Evolutionary conservation across 2,113 vertebrate genomes (phyloP), one percentile per base, ranked within the genome.

Genomic region (Ailurus styani): DNA sequence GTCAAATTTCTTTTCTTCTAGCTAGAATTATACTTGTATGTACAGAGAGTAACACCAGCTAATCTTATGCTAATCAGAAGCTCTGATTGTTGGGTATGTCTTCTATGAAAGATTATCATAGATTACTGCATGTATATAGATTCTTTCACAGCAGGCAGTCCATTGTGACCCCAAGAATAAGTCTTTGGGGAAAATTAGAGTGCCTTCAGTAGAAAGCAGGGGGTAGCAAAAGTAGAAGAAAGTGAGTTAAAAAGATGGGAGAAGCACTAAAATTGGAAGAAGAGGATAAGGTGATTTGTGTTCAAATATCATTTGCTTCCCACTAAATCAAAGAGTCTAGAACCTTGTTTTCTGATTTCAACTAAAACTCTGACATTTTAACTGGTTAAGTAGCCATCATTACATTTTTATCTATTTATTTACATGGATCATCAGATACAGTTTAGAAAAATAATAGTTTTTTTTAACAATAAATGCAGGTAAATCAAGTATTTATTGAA

Each of bases 211-310:
- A 93, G 55, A 93, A 95, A 83, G 37, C 73, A 72, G 29, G 84
- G 72, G 8, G 31, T 87, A 90, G 34, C 13, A 40, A 83, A 95
- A 77, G 45, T 73, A 50, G 40, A 95, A 93, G 40, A 82, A 72
- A 93, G 37, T 87, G 95, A 7, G n/a, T 96, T 95, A 31, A 93
- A 85, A 93, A 93, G 50, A 55, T 72, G 42, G n/a, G 52, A 93
- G 42, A 93, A 62, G 29, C 21, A 83, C 60, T 83, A 45, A 78
- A 66, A 40, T 82, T 84, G 50, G 57, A 84, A 96, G 42, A 93
- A 87, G 64, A 31, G 77, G 94, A 60, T 82, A 91, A 77, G 64
- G 27, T 83, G 55, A 77, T 91, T 78, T 90, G 31, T 93, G 66
- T 68, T 87, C 23, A 70, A 47, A 52, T 82, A 57, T 86, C 27